Evolutionary conservation across 2,113 vertebrate species (phyloP).

Genomic region (Pomatorhinus ruficollis): DNA sequence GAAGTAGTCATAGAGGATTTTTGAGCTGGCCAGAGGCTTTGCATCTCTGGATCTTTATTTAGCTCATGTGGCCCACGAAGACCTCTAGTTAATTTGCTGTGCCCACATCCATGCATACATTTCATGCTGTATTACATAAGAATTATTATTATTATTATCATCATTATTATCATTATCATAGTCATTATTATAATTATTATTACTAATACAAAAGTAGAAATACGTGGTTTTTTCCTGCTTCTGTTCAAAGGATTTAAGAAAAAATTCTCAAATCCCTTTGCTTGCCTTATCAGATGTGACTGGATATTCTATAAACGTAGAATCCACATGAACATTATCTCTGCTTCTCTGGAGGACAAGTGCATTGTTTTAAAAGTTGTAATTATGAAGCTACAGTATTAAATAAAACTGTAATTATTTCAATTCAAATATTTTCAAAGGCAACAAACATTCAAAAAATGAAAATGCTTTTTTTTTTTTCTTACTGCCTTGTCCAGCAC

Average conservation of each 20-base stretch:
- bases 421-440: conserved; percentile 43
- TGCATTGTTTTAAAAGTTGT: conserved; percentile 3
- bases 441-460: neutral
- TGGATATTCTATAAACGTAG: neutral
- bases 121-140: neutral
- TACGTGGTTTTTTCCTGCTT: neutral
- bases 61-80: neutral
- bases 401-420: conserved; percentile 44
- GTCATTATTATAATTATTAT: neutral
- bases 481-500: neutral
- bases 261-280: neutral
- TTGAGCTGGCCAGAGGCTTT: neutral
- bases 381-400: neutral
- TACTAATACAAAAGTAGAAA: neutral
- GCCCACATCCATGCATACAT: neutral
- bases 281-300: neutral
- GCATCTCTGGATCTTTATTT: neutral
- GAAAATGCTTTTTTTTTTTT: neutral
- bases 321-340: neutral
- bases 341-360: conserved; percentile 1
- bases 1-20: neutral
- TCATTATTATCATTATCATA: neutral
- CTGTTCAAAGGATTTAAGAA: neutral
- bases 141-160: neutral
- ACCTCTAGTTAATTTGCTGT: neutral